Conservation (phyloP, 1,140 invertebrate genomes). For the Myzus persicae region DNA sequence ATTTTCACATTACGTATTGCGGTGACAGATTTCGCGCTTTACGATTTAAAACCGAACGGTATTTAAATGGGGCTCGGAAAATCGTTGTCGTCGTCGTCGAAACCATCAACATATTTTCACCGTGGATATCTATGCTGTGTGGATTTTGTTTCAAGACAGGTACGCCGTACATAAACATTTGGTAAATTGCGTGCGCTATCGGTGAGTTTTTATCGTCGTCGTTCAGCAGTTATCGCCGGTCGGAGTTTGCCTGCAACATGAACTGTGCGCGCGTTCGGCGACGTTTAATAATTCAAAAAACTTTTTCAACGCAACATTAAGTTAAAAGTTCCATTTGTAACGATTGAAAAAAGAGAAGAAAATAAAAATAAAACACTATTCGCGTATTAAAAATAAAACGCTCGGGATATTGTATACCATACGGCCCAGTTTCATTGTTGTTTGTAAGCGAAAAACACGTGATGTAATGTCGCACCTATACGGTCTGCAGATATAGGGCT, state of each 20-base stretch:
- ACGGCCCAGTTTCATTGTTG: not conserved
- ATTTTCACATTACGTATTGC: not conserved
- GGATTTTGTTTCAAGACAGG: not conserved
- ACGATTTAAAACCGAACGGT: not conserved
- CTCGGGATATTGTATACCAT: not conserved
- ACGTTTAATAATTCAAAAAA: constrained; percentile 4
- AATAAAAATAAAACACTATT: no score
- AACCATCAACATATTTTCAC: not conserved
- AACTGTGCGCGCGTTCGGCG: not conserved
- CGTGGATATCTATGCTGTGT: not conserved
- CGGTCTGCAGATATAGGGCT: not conserved
- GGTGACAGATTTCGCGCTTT: not conserved
- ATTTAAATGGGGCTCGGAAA: not conserved
- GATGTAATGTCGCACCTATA: not conserved
- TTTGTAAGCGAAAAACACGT: not conserved
- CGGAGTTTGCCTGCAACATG: not conserved
- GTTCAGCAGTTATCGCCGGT: not conserved
- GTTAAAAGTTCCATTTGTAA: constrained; percentile 17
- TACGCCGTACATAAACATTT: not conserved
- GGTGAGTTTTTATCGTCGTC: not conserved
- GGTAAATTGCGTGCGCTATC: not conserved
- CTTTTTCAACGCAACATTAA: not conserved
- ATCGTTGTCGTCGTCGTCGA: not conserved
- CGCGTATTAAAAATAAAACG: not conserved
- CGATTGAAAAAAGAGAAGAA: not conserved